Conservation (phyloP, 2,113 vertebrate species). For the Chiloscyllium plagiosum region DNA sequence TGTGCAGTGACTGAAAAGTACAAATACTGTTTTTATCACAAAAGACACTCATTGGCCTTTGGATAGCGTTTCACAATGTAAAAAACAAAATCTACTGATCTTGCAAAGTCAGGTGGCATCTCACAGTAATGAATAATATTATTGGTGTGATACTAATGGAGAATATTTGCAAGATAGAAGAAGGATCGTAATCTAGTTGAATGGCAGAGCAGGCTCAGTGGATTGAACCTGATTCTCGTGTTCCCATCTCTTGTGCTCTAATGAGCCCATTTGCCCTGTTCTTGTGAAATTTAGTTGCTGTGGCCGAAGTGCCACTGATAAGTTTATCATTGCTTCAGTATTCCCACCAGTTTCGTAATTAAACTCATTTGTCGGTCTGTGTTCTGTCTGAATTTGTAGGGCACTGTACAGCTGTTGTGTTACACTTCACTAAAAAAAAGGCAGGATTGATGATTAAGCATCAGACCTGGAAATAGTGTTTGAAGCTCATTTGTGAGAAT, state of each 20-base stretch:
- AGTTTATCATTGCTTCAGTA: background rate
- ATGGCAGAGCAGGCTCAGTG: too few relatives aligned
- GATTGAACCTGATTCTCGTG: too few relatives aligned
- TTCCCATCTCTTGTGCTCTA: too few relatives aligned
- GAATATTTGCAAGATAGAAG: too few relatives aligned
- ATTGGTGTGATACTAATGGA: too few relatives aligned
- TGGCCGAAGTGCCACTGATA: background rate
- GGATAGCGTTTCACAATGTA: background rate
- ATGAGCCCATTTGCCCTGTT: background rate
- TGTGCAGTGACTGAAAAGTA: background rate
- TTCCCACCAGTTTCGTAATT: background rate
- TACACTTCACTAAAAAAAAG: background rate
- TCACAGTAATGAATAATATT: background rate
- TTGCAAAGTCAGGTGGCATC: background rate
- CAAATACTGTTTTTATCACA: background rate
- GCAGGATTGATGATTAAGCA: background rate
- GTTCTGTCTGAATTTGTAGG: background rate
- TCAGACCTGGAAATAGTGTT: background rate
- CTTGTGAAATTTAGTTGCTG: background rate
- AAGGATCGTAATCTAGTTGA: too few relatives aligned
- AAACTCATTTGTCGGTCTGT: background rate
- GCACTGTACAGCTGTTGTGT: background rate
- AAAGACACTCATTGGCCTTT: background rate
- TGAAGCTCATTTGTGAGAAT: background rate
- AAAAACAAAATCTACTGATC: background rate